Evolutionary conservation across 2,113 vertebrate genomes (phyloP), one percentile per base, ranked within the genome.

Genomic region (Sapayoa aenigma): DNA sequence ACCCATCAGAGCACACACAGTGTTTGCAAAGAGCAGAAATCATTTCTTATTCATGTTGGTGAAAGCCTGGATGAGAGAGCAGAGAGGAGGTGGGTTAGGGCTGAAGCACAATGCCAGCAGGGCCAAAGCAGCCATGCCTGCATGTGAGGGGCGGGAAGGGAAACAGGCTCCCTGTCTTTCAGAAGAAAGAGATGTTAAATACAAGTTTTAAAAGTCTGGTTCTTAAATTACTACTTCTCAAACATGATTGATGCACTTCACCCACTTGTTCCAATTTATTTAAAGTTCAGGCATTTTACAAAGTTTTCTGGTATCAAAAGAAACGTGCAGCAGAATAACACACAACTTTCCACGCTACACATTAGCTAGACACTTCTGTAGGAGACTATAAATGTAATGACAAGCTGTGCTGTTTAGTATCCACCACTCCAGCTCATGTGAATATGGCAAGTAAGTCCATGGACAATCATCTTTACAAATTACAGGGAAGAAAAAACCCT

Each of bases 161-260:
- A 60, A 88, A 77, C 14, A 72, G 41, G 17, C 41, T 89, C 47
- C 31, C 65, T 27, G 14, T 63, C 72, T 81, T 93, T 84, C 41
- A 80, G 76, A 83, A 74, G 66, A 81, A 76, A 65, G 72, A 77
- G 47, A 94, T 35, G 87, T 37, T 91, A 95, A 92, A 89, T 66
- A 87, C 90, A 96, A 92, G 90, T 90, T 89, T 66, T 65, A 25
- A 53, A 95, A 90, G 73, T 25, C 73, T 87, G 52, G 58, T 79
- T 91, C 88, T 89, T 94, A 94, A 95, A 96, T 90, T 92, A 82
- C 88, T 94, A 66, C 76, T 93, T 95, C 77, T 92, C 89, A 72
- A 94, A 84, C 3, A 28, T 69, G 86, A 96, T 49, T 92, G 87
- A 96, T 71, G 80, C 33, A 53, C 67, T 81, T 94, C 73, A 50